Evolutionary conservation across 2,113 vertebrate genomes (phyloP).

Genomic region (Turdus rufiventris): DNA sequence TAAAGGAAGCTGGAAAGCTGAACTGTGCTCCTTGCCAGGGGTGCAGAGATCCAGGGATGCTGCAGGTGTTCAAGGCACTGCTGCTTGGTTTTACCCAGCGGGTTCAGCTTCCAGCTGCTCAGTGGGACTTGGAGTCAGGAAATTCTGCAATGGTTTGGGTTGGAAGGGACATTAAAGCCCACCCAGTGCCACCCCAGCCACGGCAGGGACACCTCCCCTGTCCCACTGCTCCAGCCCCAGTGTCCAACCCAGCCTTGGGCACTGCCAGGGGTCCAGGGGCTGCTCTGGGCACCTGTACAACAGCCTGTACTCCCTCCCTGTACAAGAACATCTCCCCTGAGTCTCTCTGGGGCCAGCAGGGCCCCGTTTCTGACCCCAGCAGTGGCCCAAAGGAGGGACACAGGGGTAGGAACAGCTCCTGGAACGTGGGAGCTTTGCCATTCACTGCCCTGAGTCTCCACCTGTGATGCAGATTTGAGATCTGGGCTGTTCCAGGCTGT

Average conservation of each 20-base stretch:
- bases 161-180: neutral
- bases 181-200: too few relatives aligned
- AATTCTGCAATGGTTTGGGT: neutral
- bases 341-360: neutral
- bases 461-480: neutral
- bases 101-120: neutral
- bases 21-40: neutral
- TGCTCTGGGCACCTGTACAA: neutral
- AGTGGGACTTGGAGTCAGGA: neutral
- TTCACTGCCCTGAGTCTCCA: rapidly evolving
- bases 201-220: neutral
- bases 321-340: rapidly evolving
- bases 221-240: rapidly evolving
- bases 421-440: neutral
- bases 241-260: rapidly evolving
- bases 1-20: neutral
- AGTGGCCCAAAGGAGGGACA: neutral
- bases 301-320: neutral
- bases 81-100: neutral
- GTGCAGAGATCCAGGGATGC: neutral
- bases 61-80: neutral
- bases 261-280: neutral
- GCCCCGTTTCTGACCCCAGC: rapidly evolving
- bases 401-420: neutral
- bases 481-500: neutral